Conservation (phyloP, 1,140 invertebrate genomes). For the Batillaria attramentaria region DNA sequence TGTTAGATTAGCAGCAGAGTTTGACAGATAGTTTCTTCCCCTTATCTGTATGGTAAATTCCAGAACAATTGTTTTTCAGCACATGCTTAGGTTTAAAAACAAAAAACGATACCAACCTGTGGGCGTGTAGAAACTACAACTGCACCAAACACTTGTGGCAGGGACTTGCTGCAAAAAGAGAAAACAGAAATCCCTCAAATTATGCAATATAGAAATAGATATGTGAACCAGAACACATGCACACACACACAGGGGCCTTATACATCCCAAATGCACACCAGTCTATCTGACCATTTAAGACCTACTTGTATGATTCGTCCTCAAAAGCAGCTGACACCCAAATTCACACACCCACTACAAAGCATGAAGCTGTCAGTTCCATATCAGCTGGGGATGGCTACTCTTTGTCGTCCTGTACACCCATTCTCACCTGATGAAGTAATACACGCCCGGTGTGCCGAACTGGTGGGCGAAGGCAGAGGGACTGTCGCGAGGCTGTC, state of each 20-base stretch:
- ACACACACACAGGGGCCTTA: slow-evolving; percentile 6
- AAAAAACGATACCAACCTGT: slow-evolving; percentile 43
- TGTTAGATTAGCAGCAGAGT: too few relatives aligned
- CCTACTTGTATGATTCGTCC: neutral
- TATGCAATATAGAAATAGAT: neutral
- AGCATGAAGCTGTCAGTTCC: too few relatives aligned
- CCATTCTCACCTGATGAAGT: slow-evolving; percentile 63
- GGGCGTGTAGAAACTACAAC: slow-evolving; percentile 68
- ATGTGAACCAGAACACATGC: neutral
- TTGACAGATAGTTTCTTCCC: too few relatives aligned
- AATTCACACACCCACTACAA: slow-evolving; percentile 7
- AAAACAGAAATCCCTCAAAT: neutral
- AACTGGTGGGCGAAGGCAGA: slow-evolving; percentile 70
- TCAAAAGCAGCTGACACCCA: neutral
- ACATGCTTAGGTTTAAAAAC: too few relatives aligned
- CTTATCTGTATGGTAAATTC: too few relatives aligned
- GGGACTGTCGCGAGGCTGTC: slow-evolving; percentile 65
- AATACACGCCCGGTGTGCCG: slow-evolving; percentile 66
- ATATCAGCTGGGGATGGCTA: too few relatives aligned
- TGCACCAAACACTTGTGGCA: slow-evolving; percentile 67
- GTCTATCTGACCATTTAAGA: neutral
- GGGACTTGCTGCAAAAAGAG: slow-evolving; percentile 59
- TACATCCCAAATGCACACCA: neutral
- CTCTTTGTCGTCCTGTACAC: neutral
- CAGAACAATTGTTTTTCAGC: too few relatives aligned